These are phyloP conservation scores for Latrodectus geometricus DNA, from an alignment of 1,140 invertebrate genomes.

Conservation along the genomic window DNA sequence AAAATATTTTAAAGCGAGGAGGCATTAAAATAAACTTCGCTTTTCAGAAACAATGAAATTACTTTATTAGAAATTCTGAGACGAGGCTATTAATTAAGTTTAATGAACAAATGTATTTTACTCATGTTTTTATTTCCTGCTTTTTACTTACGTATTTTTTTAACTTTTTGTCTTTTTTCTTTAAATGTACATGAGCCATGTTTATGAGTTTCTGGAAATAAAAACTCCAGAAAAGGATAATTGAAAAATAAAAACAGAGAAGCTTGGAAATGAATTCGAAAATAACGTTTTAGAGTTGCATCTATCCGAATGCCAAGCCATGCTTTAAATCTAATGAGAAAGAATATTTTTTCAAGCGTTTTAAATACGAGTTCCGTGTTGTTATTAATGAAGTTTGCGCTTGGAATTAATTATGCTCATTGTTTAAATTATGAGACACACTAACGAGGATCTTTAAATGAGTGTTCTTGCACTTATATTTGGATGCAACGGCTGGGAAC, in stretches of 20 bases:
- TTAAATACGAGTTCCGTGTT: constrained; percentile 14
- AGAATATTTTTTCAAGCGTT: constrained; percentile 16
- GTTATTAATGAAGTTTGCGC: constrained; percentile 33
- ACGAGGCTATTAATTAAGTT: constrained; percentile 46
- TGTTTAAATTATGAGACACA: constrained; percentile 27
- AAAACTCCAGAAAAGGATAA: constrained; percentile 16
- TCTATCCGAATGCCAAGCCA: neutral
- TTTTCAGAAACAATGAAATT: constrained; percentile 43
- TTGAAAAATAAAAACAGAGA: constrained; percentile 10
- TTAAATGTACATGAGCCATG: constrained; percentile 28
- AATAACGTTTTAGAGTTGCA: constrained; percentile 31
- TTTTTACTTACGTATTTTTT: constrained; percentile 31
- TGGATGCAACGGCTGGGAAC: too few relatives aligned
- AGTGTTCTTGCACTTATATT: neutral
- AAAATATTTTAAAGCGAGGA: neutral
- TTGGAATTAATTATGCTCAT: constrained; percentile 40
- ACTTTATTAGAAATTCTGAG: constrained; percentile 55
- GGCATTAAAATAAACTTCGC: constrained; percentile 28
- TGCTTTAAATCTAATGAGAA: neutral
- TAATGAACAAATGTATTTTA: constrained; percentile 44
- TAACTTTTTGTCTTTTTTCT: neutral
- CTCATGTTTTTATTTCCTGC: neutral
- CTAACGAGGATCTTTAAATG: neutral
- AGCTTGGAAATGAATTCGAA: constrained; percentile 11
- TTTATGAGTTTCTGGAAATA: constrained; percentile 5